Base-by-base conservation (phyloP, 2,888 invertebrate genomes). In the Eilema caniola region DNA sequence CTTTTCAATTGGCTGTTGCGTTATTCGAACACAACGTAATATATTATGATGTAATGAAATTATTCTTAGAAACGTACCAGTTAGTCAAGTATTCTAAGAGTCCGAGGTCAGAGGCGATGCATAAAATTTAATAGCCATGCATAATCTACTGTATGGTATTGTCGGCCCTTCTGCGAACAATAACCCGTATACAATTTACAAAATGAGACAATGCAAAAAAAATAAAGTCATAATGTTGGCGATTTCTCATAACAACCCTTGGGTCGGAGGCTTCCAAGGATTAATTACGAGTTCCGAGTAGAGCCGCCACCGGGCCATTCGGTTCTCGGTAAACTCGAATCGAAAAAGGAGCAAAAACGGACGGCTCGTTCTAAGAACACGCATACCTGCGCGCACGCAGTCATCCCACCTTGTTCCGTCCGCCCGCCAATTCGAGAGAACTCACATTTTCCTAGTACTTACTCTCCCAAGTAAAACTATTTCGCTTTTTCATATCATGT, bases 271-370 rank as follows among this genome's bases (percentile, higher is more conserved):
- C 93, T 94, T 95, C 95, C 92, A 92, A 92, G 95, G 95, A 95
- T 95, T 95, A 95, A 95, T 95, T 95, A 95, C 91, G 93, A 90
- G 93, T 95, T 95, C 95, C 91, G 91, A 93, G 95, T 95, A 95
- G 93, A 90, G 82, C 92, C 92, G 93, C 94, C 94, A 93, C 93
- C 94, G 92, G 93, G 92, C 93, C 93, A 92, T 93, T 92, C 91
- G 92, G 89, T 95, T 95, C 95, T 94, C 83, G 87, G 95, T 95
- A 95, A 92, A 92, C 90, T 93, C 88, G 91, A 93, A 93, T 93
- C 94, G 93, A 95, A 95, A 95, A 95, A 95, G 93, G 92, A 94
- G 92, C 94, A 95, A 95, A 95, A 95, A 95, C 92, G 88, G 83
- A 84, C 90, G 88, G 89, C 89, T 85, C 86, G 89, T 95, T 95